Evolutionary conservation across 2,113 vertebrate genomes (phyloP).

Genomic region (Planiliza haematocheilus): DNA sequence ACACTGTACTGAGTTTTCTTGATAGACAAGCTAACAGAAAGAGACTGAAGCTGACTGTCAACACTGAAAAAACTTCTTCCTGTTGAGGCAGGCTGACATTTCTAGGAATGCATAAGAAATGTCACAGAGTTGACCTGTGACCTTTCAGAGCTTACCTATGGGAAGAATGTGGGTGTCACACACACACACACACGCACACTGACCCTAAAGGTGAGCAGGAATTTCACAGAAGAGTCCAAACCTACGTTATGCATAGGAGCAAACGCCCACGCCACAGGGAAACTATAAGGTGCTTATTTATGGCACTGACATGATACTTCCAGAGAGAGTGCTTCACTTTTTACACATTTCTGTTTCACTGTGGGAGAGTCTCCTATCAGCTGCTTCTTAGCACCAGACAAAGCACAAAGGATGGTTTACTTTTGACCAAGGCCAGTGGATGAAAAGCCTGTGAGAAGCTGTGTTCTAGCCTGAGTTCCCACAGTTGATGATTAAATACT

Average conservation of each 20-base stretch:
- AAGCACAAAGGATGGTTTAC: constrained; percentile 17
- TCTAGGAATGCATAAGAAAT: constrained; percentile 14
- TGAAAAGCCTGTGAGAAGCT: neutral
- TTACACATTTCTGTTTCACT: constrained; percentile 42
- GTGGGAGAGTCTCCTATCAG: neutral
- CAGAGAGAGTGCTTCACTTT: constrained; percentile 38
- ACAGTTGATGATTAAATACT: neutral
- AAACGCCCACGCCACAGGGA: neutral
- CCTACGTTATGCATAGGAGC: neutral
- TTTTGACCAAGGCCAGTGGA: neutral
- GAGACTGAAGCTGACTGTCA: neutral
- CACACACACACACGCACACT: neutral
- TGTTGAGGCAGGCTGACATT: constrained; percentile 5
- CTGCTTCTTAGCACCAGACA: constrained; percentile 16
- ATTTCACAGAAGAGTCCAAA: constrained; percentile 23
- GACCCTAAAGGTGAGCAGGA: constrained; percentile 35
- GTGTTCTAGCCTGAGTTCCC: neutral
- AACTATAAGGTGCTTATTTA: constrained; percentile 11
- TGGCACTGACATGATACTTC: constrained; percentile 54
- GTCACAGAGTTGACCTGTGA: constrained; percentile 43
- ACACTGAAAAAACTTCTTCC: neutral
- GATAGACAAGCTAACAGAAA: neutral
- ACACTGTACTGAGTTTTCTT: neutral
- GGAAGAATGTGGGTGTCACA: constrained; percentile 22
- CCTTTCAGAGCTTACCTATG: constrained; percentile 25